Conservation (phyloP, 2,797 vertebrate species). For the Microtus agrestis region DNA sequence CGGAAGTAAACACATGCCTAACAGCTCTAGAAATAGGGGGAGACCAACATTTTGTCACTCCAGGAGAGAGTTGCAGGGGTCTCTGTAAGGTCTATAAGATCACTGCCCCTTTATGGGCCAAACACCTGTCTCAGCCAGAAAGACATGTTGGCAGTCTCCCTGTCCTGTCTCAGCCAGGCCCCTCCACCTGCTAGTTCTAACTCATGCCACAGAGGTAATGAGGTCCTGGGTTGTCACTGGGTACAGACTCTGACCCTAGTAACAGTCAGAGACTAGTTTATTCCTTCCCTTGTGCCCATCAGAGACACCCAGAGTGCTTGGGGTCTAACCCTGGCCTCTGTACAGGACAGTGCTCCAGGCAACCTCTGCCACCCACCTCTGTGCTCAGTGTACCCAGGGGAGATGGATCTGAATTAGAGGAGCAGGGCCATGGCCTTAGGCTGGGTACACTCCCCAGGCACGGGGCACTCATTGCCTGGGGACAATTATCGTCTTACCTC, state of each 20-base stretch:
- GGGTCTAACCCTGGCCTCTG: neutral
- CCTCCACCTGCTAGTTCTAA: neutral
- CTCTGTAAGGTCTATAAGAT: neutral
- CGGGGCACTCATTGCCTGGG: neutral
- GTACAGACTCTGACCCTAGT: neutral
- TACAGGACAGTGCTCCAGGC: neutral
- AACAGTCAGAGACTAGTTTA: neutral
- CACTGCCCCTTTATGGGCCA: neutral
- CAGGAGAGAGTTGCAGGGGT: constrained; percentile 31
- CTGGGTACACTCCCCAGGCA: neutral
- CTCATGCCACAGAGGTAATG: neutral
- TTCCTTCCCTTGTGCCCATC: neutral
- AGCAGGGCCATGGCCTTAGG: neutral
- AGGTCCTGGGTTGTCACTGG: neutral
- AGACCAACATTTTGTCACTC: neutral
- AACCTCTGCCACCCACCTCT: no score
- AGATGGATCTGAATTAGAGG: neutral
- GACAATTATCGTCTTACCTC: neutral
- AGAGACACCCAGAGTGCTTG: neutral
- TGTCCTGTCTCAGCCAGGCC: neutral
- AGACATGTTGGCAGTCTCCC: neutral
- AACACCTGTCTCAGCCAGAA: neutral
- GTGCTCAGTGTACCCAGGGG: neutral
- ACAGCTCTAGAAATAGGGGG: neutral
- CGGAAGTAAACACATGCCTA: constrained; percentile 66